phyloP scores from a whole-genome alignment of 2,113 vertebrate species.

The Microcebus lehilahytsara region DNA sequence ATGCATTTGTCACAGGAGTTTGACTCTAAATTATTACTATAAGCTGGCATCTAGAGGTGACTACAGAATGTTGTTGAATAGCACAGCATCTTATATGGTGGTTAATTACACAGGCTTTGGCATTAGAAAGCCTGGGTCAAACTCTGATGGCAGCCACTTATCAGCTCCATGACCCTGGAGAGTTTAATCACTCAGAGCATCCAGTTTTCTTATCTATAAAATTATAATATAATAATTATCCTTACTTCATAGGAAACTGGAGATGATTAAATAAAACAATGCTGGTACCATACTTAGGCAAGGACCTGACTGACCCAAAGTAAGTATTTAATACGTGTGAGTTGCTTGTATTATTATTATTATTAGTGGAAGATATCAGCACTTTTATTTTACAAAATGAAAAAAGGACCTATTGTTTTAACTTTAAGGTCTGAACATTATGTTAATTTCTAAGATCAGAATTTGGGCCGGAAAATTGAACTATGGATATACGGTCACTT shows the following conservation, averaged over 20 bases:
- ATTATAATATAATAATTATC: background rate
- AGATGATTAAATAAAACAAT: background rate
- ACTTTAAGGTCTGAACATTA: background rate
- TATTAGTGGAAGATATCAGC: background rate
- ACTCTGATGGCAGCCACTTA: background rate
- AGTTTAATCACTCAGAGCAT: background rate
- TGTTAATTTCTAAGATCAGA: background rate
- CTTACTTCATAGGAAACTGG: background rate
- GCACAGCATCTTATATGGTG: background rate
- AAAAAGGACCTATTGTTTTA: background rate
- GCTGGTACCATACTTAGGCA: background rate
- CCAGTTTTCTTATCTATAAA: background rate
- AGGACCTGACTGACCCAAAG: background rate
- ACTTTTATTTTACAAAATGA: conserved; percentile 16
- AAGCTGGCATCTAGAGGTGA: background rate
- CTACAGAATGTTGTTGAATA: background rate
- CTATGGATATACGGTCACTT: background rate
- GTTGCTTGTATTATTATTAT: background rate
- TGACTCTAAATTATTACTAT: background rate
- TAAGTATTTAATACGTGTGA: background rate
- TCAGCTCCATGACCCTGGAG: background rate
- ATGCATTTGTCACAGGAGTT: background rate
- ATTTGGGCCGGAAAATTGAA: conserved; percentile 8
- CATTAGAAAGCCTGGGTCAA: background rate
- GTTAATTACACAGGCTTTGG: background rate